These are phyloP conservation scores for Drosophila setosimentum DNA, from an alignment of 2,888 invertebrate species.

Conservation along the genomic window DNA sequence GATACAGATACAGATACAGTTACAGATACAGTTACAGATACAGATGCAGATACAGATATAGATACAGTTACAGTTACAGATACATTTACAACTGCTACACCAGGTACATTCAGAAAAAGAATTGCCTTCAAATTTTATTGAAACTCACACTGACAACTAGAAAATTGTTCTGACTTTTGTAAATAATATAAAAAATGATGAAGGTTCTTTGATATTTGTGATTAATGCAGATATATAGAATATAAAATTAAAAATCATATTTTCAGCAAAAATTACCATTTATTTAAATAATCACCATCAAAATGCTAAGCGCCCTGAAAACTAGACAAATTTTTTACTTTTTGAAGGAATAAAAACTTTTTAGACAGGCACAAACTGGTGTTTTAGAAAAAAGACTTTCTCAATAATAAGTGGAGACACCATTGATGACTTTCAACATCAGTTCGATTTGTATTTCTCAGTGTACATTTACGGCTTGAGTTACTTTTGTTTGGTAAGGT, in stretches of 20 bases:
- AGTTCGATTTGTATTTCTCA: not conserved
- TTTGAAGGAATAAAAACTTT: not conserved
- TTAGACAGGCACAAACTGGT: not conserved
- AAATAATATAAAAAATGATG: not conserved
- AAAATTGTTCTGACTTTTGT: rapidly evolving
- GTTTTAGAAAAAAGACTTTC: not conserved
- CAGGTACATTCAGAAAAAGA: not conserved
- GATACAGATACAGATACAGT: constrained; percentile 23
- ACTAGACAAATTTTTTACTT: not conserved
- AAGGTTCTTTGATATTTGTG: no score
- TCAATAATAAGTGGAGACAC: not conserved
- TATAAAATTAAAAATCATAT: not conserved
- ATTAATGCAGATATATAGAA: not conserved
- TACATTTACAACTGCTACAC: not conserved
- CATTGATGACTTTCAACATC: not conserved
- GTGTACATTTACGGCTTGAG: constrained; percentile 22
- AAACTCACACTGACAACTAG: not conserved
- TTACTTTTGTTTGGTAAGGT: constrained; percentile 50
- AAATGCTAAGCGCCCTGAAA: not conserved
- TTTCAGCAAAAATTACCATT: not conserved
- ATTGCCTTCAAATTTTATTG: not conserved
- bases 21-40: constrained; percentile 9
- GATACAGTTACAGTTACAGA: constrained; percentile 17
- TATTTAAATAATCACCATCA: not conserved
- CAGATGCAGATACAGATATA: constrained; percentile 25